phyloP scores from a whole-genome alignment of 2,797 vertebrate genomes.

The Columba guinea region DNA sequence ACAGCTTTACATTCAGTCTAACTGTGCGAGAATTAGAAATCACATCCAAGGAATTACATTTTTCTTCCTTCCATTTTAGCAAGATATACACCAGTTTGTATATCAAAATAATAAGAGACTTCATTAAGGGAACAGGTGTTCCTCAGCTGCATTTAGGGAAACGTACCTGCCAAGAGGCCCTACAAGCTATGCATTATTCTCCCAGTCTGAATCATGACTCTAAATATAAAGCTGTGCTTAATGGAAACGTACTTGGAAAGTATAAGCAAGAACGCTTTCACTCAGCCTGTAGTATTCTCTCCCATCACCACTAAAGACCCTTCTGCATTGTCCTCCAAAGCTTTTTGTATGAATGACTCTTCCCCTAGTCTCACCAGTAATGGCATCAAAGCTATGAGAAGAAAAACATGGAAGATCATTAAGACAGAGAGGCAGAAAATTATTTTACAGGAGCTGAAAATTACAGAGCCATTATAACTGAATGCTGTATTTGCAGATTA shows the following conservation, averaged over 20 bases:
- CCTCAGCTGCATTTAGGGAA: neutral
- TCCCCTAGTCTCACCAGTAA: slow-evolving; percentile 80
- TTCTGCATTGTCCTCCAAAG: slow-evolving; percentile 93
- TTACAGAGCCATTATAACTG: neutral
- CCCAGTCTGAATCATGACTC: neutral
- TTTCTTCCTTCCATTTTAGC: neutral
- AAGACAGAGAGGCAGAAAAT: neutral
- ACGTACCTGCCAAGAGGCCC: rapidly evolving
- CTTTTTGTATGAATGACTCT: slow-evolving; percentile 88
- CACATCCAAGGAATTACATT: neutral
- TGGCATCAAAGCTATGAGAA: slow-evolving; percentile 71
- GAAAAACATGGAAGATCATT: neutral
- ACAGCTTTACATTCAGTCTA: neutral
- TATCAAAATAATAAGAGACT: neutral
- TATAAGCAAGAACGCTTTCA: slow-evolving; percentile 87
- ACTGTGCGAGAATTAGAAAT: neutral
- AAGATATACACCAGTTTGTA: neutral
- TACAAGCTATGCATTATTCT: neutral
- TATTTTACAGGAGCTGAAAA: neutral
- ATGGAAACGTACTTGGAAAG: slow-evolving; percentile 83
- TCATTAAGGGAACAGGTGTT: neutral
- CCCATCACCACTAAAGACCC: slow-evolving; percentile 84
- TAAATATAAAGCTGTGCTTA: neutral
- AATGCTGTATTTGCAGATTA: neutral
- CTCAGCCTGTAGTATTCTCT: slow-evolving; percentile 84